These are phyloP conservation scores for Leistus spinibarbis DNA, from an alignment of 2,888 invertebrate species.

Conservation along the genomic window DNA sequence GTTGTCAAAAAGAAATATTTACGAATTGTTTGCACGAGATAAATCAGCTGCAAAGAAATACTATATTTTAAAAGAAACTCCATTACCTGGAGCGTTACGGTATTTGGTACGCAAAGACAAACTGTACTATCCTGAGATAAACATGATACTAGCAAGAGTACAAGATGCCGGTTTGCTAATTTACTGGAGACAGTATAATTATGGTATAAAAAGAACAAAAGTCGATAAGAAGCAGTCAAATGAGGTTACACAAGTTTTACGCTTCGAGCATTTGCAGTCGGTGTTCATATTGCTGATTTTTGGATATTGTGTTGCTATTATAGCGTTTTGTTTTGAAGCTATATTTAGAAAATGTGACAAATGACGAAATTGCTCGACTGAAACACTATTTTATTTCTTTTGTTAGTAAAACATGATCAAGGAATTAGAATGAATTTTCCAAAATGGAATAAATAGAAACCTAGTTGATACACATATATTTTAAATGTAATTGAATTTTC, in stretches of 20 bases:
- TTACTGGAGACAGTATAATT: background rate
- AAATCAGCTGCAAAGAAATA: background rate
- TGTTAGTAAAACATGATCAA: no score
- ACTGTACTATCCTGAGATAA: background rate
- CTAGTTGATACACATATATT: no score
- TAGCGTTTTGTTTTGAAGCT: background rate
- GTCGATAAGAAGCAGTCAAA: background rate
- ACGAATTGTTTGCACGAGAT: background rate
- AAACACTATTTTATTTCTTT: no score
- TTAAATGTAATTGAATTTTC: no score
- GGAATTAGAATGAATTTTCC: no score
- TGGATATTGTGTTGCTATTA: background rate
- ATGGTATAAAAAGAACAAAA: background rate
- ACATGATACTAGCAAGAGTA: background rate
- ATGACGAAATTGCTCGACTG: no score
- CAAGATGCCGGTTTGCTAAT: background rate
- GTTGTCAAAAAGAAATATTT: background rate
- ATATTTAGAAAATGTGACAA: background rate
- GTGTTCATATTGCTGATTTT: constrained; percentile 1
- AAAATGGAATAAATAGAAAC: no score
- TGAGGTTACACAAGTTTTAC: background rate
- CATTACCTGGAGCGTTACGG: background rate
- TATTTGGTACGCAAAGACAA: constrained; percentile 13
- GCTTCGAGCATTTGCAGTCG: constrained; percentile 13
- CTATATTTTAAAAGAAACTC: background rate